A percentile compares a stretch with the other conserved stretches of the same genome.
phyloP scores from a whole-genome alignment of 2,113 vertebrate species.

The Salminus brasiliensis region DNA sequence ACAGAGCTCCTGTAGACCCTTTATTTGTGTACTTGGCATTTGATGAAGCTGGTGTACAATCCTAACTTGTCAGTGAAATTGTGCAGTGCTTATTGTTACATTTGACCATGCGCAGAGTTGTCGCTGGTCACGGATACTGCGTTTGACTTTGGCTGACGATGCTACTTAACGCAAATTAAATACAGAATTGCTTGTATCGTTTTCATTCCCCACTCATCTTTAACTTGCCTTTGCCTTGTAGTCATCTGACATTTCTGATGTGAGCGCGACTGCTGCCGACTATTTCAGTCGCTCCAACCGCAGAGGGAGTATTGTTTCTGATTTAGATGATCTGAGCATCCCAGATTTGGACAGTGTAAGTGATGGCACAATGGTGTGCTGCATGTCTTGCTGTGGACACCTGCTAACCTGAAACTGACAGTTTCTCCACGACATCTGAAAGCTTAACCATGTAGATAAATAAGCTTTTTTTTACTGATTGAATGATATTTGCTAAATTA shows the following conservation, averaged over 20 bases:
- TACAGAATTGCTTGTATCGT: neutral
- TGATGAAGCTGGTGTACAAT: neutral
- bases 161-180: constrained; percentile 11
- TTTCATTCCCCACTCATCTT: neutral
- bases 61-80: too few species aligned
- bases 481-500: neutral
- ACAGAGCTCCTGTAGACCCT: neutral
- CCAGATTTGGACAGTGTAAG: constrained; percentile 88
- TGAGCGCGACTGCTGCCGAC: constrained; percentile 90
- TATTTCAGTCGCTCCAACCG: constrained; percentile 92
- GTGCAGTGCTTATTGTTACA: too few species aligned
- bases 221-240: constrained; percentile 58
- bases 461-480: neutral
- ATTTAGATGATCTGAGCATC: constrained; percentile 85
- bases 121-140: too few species aligned
- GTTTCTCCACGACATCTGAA: neutral
- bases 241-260: constrained; percentile 85
- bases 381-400: constrained; percentile 19
- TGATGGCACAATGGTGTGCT: constrained; percentile 55
- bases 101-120: too few species aligned
- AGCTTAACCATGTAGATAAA: neutral
- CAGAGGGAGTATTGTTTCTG: constrained; percentile 90
- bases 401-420: neutral
- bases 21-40: neutral
- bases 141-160: too few species aligned